Base-by-base conservation (phyloP, 2,113 vertebrate species). In the Scomber colias region DNA sequence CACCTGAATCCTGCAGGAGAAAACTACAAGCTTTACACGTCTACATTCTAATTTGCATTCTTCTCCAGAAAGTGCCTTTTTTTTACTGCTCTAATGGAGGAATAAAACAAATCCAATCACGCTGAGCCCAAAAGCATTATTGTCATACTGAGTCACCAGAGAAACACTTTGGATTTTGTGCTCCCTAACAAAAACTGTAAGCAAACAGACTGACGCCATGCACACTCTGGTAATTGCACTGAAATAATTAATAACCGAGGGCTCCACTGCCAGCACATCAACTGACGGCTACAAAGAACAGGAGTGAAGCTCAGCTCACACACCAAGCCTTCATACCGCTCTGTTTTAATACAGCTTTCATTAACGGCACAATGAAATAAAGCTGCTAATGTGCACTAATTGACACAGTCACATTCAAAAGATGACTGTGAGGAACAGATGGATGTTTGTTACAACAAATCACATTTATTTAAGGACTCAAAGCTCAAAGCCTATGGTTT, bases 81-180 rank as follows among this genome's bases (percentile, higher is more conserved):
- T 27, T 78, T 63, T 70, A 70, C 59, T 54, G 82, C 46, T 64
- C 53, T 78, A 62, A 71, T 67, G 66, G 30, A 70, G 59, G 44
- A 73, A 82, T 54, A 64, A 21, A 56, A 76, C 45, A 35, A 56
- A 64, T n/a, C n/a, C n/a, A 66, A 68, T 66, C 53, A 10, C 0
- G 13, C 55, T 17, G 45, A 55, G 54, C 49, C 21, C 11, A 45
- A 49, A 27, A 35, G 55, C 17, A 44, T 61, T 75, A 40, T 66
- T 27, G 24, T 55, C 60, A 60, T 49, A 21, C 31, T 17, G 69
- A 80, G 44, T 75, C 45, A 71, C 30, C 24, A 27, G 9, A 61
- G n/a, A 66, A 61, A 68, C 21, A 31, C 11, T 14, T 11, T 11
- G 35, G 15, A 30, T 61, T 66, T 54, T 16, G 66, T 21, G 27